These are phyloP conservation scores for Haliclystus octoradiatus DNA, from an alignment of 30 jellyfish, hydroid and myxozoan species.

Conservation along the genomic window DNA sequence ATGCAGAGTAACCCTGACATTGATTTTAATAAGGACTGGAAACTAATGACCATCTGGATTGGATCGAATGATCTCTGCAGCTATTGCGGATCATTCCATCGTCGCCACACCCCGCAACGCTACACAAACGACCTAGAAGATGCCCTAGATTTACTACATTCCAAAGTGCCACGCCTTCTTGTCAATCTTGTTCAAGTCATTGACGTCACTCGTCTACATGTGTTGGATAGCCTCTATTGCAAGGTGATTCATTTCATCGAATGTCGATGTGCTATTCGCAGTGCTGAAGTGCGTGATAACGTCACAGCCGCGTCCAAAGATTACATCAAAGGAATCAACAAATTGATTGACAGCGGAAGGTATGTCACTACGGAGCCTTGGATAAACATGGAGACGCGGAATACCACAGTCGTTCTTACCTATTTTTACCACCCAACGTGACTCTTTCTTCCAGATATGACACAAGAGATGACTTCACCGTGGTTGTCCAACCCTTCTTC, in stretches of 20 bases:
- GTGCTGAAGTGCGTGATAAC: slow-evolving; percentile 23
- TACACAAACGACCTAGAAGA: slow-evolving; percentile 6
- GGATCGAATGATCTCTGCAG: slow-evolving; percentile 81
- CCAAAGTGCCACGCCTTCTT: slow-evolving; percentile 64
- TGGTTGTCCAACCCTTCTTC: slow-evolving; percentile 74
- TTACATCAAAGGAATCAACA: slow-evolving; percentile 22
- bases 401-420: too few relatives aligned
- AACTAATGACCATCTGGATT: slow-evolving; percentile 56
- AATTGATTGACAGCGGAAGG: slow-evolving; percentile 63
- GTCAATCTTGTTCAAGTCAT: slow-evolving; percentile 56
- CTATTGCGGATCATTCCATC: neutral
- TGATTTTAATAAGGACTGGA: slow-evolving; percentile 50
- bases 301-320: slow-evolving; percentile 11
- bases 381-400: too few relatives aligned
- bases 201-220: slow-evolving; percentile 53
- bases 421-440: too few relatives aligned
- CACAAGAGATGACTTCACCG: slow-evolving; percentile 74
- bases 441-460: slow-evolving; percentile 53
- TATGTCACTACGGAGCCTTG: too few relatives aligned
- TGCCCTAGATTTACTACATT: slow-evolving; percentile 25
- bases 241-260: slow-evolving; percentile 34
- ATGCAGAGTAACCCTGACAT: slow-evolving; percentile 16
- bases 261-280: slow-evolving; percentile 67
- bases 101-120: neutral
- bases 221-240: slow-evolving; percentile 27